Evolutionary conservation across 1,140 invertebrate species (phyloP).

Genomic region (Zophobas atratus): DNA sequence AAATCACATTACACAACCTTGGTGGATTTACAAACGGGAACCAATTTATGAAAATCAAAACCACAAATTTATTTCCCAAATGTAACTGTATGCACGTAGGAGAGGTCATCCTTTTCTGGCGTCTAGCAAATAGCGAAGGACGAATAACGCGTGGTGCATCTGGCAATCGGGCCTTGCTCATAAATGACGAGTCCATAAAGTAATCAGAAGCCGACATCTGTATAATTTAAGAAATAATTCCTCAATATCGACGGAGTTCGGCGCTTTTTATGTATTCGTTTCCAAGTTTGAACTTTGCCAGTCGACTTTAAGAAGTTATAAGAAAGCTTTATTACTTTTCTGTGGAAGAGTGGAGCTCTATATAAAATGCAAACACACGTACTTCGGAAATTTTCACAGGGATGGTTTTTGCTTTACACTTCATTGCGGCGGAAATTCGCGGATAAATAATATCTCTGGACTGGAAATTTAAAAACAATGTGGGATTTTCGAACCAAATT

Average conservation of each 20-base stretch:
- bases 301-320: conserved; percentile 51
- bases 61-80: conserved; percentile 31
- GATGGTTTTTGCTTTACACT: conserved; percentile 51
- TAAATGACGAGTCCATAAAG: conserved; percentile 52
- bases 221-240: conserved; percentile 57
- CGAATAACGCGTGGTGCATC: conserved; percentile 20
- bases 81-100: not conserved
- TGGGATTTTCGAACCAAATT: conserved; percentile 20
- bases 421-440: conserved; percentile 49
- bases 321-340: conserved; percentile 57
- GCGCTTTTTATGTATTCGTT: conserved; percentile 51
- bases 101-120: not conserved
- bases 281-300: conserved; percentile 45
- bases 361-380: conserved; percentile 57
- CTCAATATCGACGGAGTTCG: conserved; percentile 48
- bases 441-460: conserved; percentile 39
- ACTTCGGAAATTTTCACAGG: conserved; percentile 52
- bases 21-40: conserved; percentile 36
- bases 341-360: conserved; percentile 52
- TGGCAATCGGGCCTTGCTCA: not conserved
- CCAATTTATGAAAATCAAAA: conserved; percentile 51
- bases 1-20: conserved; percentile 43
- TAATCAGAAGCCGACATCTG: conserved; percentile 54
- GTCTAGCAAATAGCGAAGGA: too few species aligned
- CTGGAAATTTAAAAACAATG: conserved; percentile 34